These are phyloP conservation scores for Telenomus remus DNA, from an alignment of 1,140 invertebrate species.

Conservation along the genomic window DNA sequence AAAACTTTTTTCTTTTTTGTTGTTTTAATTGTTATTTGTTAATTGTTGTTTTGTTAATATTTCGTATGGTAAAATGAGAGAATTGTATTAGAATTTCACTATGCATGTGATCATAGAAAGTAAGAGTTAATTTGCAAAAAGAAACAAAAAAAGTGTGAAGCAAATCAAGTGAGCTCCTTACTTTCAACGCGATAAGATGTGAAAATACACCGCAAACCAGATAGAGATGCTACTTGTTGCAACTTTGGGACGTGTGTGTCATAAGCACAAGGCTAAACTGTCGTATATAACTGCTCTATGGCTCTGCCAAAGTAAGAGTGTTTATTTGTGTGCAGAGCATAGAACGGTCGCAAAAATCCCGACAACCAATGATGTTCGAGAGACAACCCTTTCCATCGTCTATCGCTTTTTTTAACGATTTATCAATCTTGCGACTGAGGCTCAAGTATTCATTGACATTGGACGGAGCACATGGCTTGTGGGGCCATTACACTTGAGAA, in stretches of 20 bases:
- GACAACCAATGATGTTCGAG: conserved; percentile 38
- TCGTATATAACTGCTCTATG: conserved; percentile 45
- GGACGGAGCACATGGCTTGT: neutral
- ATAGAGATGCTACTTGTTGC: conserved; percentile 44
- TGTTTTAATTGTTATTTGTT: too few relatives aligned
- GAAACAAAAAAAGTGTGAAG: neutral
- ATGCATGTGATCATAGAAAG: conserved; percentile 2
- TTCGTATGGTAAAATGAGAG: neutral
- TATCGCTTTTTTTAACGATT: too few relatives aligned
- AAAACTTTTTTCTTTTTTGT: too few relatives aligned
- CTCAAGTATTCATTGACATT: conserved; percentile 18
- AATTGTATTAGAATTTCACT: neutral
- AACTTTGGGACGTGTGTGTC: conserved; percentile 44
- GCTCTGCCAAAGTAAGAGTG: conserved; percentile 55
- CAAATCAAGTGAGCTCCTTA: conserved; percentile 6
- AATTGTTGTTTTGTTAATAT: too few relatives aligned
- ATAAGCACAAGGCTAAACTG: conserved; percentile 43
- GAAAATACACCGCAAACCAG: conserved; percentile 21
- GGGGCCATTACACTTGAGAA: too few relatives aligned
- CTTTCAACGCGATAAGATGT: conserved; percentile 34
- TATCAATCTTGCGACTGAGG: conserved; percentile 5
- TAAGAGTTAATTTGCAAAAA: neutral
- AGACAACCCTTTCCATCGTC: conserved; percentile 15
- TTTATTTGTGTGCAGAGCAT: conserved; percentile 55
- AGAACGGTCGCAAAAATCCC: conserved; percentile 60